Conservation (phyloP, 35 echinoderm and acorn worm species). For the Patiria miniata region DNA sequence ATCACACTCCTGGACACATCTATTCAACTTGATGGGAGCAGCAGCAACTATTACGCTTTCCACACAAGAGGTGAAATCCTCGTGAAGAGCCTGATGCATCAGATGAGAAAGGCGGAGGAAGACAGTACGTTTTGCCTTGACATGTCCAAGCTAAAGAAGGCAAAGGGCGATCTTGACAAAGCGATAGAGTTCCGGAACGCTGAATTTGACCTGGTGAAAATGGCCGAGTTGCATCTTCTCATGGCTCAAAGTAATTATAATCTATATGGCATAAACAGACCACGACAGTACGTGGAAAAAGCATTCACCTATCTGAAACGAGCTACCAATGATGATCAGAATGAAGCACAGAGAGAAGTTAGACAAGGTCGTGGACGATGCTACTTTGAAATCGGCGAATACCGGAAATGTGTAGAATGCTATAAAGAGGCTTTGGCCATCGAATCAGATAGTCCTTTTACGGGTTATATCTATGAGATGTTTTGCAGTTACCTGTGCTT, state of each 20-base stretch:
- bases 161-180: background rate
- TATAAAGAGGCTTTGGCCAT: background rate
- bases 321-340: background rate
- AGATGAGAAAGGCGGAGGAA: background rate
- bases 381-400: background rate
- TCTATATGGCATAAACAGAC: background rate
- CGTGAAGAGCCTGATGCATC: background rate
- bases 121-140: background rate
- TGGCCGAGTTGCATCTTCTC: background rate
- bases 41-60: slow-evolving; percentile 6
- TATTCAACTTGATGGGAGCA: background rate
- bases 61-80: background rate
- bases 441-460: background rate
- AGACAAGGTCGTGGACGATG: background rate
- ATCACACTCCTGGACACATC: background rate
- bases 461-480: background rate
- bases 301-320: background rate
- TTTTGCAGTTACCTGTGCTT: background rate
- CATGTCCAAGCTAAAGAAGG: background rate
- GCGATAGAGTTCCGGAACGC: background rate
- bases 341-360: background rate
- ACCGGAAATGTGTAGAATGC: background rate
- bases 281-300: background rate
- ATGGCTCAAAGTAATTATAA: background rate
- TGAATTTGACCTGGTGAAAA: background rate